Conservation (phyloP, 2,888 invertebrate species). For the Yponomeuta evonymella region DNA sequence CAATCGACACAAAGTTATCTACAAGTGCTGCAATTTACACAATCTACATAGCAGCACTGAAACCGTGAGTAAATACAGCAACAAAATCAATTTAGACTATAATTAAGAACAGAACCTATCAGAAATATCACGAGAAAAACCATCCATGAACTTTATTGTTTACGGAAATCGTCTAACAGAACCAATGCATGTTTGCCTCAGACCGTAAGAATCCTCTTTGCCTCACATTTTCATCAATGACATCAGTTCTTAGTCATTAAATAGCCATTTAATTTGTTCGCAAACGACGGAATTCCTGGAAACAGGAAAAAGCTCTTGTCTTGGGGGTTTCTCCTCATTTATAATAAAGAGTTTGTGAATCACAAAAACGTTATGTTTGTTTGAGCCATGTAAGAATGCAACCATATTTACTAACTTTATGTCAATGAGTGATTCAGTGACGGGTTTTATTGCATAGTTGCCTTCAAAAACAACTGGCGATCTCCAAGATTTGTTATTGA, state of each 20-base stretch:
- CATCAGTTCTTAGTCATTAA: not conserved
- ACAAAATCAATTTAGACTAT: not conserved
- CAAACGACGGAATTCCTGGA: not conserved
- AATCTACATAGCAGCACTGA: not conserved
- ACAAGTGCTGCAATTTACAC: not conserved
- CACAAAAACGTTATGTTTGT: not conserved
- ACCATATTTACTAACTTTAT: too few species aligned
- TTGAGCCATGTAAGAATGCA: too few species aligned
- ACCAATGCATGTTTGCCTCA: not conserved
- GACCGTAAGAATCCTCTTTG: not conserved
- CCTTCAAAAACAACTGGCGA: too few species aligned
- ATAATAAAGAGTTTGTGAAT: not conserved
- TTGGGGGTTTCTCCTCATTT: not conserved
- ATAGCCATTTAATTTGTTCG: not conserved
- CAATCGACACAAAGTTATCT: not conserved
- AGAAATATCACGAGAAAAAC: not conserved
- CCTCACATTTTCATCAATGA: not conserved
- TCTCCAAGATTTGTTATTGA: too few species aligned
- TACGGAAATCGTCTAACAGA: not conserved
- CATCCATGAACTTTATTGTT: not conserved
- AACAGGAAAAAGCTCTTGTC: not conserved
- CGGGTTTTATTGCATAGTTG: too few species aligned
- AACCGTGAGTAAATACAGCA: not conserved
- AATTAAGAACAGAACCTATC: not conserved
- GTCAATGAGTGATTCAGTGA: too few species aligned